Evolutionary conservation across 2,113 vertebrate genomes (phyloP), one percentile per base, ranked within the genome.

Genomic region (Chloropsis hardwickii): DNA sequence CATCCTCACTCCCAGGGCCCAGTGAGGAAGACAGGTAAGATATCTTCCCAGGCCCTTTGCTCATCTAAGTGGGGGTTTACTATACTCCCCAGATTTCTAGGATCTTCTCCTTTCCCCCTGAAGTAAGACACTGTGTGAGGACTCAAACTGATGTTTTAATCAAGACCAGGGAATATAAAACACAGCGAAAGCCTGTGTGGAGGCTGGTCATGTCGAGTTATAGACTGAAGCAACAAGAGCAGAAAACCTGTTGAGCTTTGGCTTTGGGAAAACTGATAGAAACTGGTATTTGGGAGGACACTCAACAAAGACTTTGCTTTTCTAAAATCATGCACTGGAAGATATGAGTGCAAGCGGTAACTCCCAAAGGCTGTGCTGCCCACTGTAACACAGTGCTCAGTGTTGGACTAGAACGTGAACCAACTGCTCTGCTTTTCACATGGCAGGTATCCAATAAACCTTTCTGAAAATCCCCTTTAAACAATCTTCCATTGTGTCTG

Each of bases 121-220:
- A 71, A 66, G 60, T 1, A 0, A 81, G 42, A 39, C 27, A 70
- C 24, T 44, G 20, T 17, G 20, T 12, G 51, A 90, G 51, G 42
- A 66, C 33, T 79, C 86, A 37, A 45, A 53, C 0, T 2, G 47
- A 42, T 16, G 74, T 47, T 54, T 69, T 40, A 54, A 85, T 22
- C 37, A 70, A 40, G 60, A 74, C 5, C 6, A 73, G 17, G 8
- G 56, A 94, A 45, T 5, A 24, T 0, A 44, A 74, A 81, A 71
- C 11, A 12, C 27, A 57, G 47, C 8, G 22, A 74, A 71, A 74
- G 57, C 13, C 47, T 58, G 11, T 31, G 50, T 2, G 19, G 37
- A 88, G 2, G 4, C 40, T 0, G 0, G 65, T 57, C 37, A 16
- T 3, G 24, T 14, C 37, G 45, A 74, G 39, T 15, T 23, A 47